Evolutionary conservation across 2,797 vertebrate species (phyloP).

Genomic region (Vultur gryphus): DNA sequence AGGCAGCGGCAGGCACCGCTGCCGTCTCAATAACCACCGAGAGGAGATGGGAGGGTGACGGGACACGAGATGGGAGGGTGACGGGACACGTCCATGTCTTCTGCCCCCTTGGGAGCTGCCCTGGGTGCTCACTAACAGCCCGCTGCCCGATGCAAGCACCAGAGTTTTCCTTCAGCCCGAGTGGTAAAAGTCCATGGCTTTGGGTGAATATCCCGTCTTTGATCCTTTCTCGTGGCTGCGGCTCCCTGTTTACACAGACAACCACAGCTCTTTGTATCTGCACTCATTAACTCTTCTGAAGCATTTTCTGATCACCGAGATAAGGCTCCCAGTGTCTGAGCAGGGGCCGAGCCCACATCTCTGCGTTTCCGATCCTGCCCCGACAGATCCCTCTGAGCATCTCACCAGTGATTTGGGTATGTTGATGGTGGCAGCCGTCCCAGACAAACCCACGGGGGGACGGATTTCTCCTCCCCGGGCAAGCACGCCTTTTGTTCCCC

Average conservation of each 20-base stretch:
- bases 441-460: neutral
- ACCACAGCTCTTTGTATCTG: slow-evolving; percentile 9
- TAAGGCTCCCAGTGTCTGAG: neutral
- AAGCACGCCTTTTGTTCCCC: neutral
- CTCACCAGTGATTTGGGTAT: neutral
- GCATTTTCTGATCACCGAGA: neutral
- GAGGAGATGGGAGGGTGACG: neutral
- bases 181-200: neutral
- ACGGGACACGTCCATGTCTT: rapidly evolving
- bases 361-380: neutral
- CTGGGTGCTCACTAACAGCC: neutral
- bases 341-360: neutral
- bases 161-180: neutral
- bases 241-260: slow-evolving; percentile 41
- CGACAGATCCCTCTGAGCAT: neutral
- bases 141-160: neutral
- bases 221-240: neutral
- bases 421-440: slow-evolving; percentile 43
- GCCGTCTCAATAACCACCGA: rapidly evolving
- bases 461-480: neutral
- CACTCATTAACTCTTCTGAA: slow-evolving; percentile 5
- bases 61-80: neutral
- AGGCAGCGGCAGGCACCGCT: neutral
- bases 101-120: rapidly evolving
- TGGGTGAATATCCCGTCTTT: neutral